phyloP scores from a whole-genome alignment of 2,797 vertebrate species.

The Sylvia borin region DNA sequence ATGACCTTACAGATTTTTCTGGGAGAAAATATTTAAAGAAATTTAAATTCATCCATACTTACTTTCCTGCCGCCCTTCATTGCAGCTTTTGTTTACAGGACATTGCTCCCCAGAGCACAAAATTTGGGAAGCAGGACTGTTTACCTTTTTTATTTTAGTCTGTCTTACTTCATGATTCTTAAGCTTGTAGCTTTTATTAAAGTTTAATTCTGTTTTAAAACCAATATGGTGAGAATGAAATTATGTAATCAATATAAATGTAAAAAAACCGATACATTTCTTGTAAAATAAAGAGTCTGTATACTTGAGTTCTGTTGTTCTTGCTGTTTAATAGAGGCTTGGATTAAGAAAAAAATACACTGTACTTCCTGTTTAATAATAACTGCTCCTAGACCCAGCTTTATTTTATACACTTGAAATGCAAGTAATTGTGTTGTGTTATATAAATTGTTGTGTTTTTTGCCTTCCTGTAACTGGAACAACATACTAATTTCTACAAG shows the following conservation, averaged over 20 bases:
- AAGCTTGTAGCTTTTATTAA: background rate
- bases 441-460: conserved; percentile 72
- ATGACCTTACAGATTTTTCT: background rate
- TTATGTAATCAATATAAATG: background rate
- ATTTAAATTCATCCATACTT: background rate
- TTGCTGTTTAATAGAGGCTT: background rate
- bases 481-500: conserved; percentile 87
- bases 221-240: background rate
- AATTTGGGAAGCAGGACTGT: background rate
- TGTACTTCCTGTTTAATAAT: background rate
- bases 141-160: background rate
- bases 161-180: background rate
- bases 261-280: background rate
- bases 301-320: background rate
- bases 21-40: background rate
- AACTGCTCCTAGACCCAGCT: background rate
- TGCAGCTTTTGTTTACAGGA: background rate
- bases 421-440: conserved; percentile 45
- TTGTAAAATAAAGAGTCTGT: background rate
- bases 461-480: conserved; percentile 78
- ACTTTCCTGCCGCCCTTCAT: background rate
- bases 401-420: background rate
- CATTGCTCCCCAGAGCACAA: background rate
- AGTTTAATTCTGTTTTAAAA: conserved; percentile 11
- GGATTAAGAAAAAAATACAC: background rate